phyloP scores from a whole-genome alignment of 2,113 vertebrate genomes.

The Promerops cafer region DNA sequence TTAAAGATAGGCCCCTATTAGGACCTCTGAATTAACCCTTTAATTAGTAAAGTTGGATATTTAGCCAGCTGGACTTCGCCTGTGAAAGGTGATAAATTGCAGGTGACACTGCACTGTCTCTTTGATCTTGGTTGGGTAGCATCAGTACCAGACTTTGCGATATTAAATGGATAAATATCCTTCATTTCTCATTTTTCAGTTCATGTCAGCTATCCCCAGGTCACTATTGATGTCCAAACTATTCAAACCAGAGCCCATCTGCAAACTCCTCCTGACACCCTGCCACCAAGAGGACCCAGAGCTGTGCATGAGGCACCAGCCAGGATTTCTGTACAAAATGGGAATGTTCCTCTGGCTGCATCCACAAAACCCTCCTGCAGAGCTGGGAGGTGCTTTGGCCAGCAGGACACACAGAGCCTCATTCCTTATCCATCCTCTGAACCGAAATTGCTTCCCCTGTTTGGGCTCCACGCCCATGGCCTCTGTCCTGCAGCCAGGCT shows the following conservation, averaged over 20 bases:
- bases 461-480: neutral
- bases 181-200: neutral
- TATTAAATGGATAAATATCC: constrained; percentile 5
- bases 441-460: neutral
- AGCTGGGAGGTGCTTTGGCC: neutral
- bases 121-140: neutral
- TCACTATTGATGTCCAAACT: neutral
- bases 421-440: neutral
- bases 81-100: neutral
- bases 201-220: neutral
- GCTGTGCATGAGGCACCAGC: neutral
- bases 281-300: neutral
- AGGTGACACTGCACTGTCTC: neutral
- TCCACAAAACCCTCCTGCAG: neutral
- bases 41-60: neutral
- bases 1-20: neutral
- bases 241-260: neutral
- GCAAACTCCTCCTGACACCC: neutral
- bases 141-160: neutral
- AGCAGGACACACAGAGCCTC: neutral
- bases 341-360: neutral
- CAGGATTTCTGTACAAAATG: neutral
- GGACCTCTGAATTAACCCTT: neutral
- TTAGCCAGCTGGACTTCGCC: neutral
- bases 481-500: neutral